Conservation (phyloP, 2,797 vertebrate genomes). For the Syngnathus acus region DNA sequence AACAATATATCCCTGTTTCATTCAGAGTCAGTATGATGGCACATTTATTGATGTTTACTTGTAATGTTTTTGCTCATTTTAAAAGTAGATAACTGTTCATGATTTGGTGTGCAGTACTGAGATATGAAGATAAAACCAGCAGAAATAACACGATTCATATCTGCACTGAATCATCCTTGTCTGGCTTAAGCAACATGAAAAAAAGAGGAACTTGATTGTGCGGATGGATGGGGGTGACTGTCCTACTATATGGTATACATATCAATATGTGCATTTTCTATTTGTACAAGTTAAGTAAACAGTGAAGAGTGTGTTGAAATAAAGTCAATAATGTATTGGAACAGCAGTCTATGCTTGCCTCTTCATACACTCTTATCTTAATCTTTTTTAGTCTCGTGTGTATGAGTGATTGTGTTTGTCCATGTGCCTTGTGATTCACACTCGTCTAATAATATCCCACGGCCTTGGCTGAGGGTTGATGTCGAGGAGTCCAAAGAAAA, state of each 20-base stretch:
- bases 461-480: slow-evolving; percentile 40
- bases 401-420: slow-evolving; percentile 10
- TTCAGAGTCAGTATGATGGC: not conserved
- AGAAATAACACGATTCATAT: slow-evolving; percentile 44
- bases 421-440: slow-evolving; percentile 52
- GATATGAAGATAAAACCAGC: slow-evolving; percentile 1
- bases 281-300: not conserved
- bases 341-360: not conserved
- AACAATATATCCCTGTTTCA: not conserved
- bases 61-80: too few species aligned
- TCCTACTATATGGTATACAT: slow-evolving; percentile 38
- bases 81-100: not conserved
- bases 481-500: slow-evolving; percentile 62
- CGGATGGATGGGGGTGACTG: slow-evolving; percentile 41
- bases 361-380: not conserved
- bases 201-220: slow-evolving; percentile 72
- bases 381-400: not conserved
- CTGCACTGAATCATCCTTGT: slow-evolving; percentile 65
- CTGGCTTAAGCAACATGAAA: slow-evolving; percentile 72
- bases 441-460: slow-evolving; percentile 55
- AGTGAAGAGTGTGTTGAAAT: not conserved
- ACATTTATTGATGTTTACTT: not conserved
- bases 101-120: not conserved
- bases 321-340: not conserved
- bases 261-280: not conserved